Percentiles rank a stretch among this genome's conserved stretches.
Conservation (phyloP, 2,888 invertebrate genomes). For the Synanthedon formicaeformis region DNA sequence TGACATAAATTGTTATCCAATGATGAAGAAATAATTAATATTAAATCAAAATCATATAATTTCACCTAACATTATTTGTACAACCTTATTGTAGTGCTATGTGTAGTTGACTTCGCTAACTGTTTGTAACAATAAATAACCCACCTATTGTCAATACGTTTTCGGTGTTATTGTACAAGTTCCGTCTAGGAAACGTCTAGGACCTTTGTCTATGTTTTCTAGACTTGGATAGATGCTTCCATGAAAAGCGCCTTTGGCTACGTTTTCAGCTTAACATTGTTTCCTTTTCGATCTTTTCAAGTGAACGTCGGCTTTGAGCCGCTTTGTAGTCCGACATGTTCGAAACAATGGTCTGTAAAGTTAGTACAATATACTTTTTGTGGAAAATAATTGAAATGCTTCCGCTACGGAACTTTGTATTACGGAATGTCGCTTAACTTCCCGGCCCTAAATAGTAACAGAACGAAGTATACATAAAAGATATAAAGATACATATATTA, state of each 20-base stretch:
- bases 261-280: constrained; percentile 60
- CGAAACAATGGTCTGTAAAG: background rate
- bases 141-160: background rate
- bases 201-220: constrained; percentile 17
- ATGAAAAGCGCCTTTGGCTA: constrained; percentile 40
- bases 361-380: background rate
- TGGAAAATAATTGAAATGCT: background rate
- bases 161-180: background rate
- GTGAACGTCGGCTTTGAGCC: constrained; percentile 43
- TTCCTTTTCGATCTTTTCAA: constrained; percentile 47
- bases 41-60: too few relatives aligned
- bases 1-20: too few relatives aligned
- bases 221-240: constrained; percentile 16
- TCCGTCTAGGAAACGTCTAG: constrained; percentile 17
- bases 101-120: too few relatives aligned
- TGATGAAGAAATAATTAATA: too few relatives aligned
- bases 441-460: too few relatives aligned
- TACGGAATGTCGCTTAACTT: background rate
- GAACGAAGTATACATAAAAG: too few relatives aligned
- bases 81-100: too few relatives aligned
- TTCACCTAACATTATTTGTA: too few relatives aligned
- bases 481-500: too few relatives aligned
- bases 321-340: constrained; percentile 5
- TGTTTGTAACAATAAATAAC: too few relatives aligned
- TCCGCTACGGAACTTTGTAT: too few relatives aligned